A percentile compares a stretch with the other conserved stretches of the same genome.
Conservation (phyloP, 2,113 vertebrate genomes). For the Apteryx mantelli region DNA sequence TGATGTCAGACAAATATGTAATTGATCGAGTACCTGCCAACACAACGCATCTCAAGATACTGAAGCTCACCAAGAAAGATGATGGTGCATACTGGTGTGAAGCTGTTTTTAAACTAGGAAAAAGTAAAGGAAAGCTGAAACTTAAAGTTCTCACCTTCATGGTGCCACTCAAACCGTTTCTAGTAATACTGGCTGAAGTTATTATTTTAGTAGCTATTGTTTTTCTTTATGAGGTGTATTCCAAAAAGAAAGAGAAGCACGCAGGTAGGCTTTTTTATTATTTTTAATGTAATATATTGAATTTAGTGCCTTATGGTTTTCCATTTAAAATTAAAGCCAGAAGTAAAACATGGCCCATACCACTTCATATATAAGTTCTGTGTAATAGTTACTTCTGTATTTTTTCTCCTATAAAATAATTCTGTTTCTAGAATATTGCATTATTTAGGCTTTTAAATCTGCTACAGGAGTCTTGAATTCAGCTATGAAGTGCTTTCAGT, state of each 20-base stretch:
- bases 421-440: not conserved
- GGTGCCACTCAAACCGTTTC: conserved; percentile 89
- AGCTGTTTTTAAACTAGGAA: conserved; percentile 77
- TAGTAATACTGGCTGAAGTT: conserved; percentile 83
- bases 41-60: conserved; percentile 73
- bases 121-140: conserved; percentile 35
- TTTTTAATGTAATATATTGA: not conserved
- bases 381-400: not conserved
- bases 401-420: not conserved
- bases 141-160: conserved; percentile 82
- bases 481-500: not conserved
- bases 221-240: conserved; percentile 80
- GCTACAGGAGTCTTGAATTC: not conserved
- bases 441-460: not conserved
- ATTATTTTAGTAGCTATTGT: conserved; percentile 79
- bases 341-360: not conserved
- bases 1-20: conserved; percentile 52
- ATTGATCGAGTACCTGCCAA: not conserved
- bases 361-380: not conserved
- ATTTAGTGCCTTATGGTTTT: not conserved
- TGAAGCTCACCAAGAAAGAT: conserved; percentile 76
- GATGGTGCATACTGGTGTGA: conserved; percentile 81
- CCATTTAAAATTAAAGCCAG: not conserved
- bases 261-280: conserved; percentile 47
- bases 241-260: conserved; percentile 41